These are phyloP conservation scores for Dione juno DNA, from an alignment of 2,888 invertebrate species.

Conservation along the genomic window DNA sequence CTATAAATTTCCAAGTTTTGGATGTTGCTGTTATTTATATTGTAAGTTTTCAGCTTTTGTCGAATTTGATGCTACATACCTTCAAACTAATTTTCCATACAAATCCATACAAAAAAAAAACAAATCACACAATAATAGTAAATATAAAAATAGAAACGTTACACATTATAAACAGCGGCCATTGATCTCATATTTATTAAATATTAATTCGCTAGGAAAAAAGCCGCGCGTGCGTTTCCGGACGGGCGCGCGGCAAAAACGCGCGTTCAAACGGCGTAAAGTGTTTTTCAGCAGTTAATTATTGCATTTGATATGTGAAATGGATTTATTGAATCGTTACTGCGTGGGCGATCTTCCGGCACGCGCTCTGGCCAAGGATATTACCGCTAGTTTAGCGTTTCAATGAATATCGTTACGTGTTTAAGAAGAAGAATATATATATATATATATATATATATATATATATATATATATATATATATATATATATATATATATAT, in stretches of 20 bases:
- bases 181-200: constrained; percentile 48
- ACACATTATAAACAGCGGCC: constrained; percentile 44
- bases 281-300: constrained; percentile 57
- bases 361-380: constrained; percentile 22
- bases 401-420: background rate
- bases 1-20: too few relatives aligned
- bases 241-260: constrained; percentile 53
- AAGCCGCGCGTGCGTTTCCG: constrained; percentile 60
- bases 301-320: constrained; percentile 49
- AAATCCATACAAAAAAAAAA: background rate
- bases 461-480: too few relatives aligned
- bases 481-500: too few relatives aligned
- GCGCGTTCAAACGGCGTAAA: constrained; percentile 53
- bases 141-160: constrained; percentile 31
- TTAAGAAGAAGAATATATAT: background rate
- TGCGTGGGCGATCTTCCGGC: constrained; percentile 45
- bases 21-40: too few relatives aligned
- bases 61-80: too few relatives aligned
- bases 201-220: constrained; percentile 53
- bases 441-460: too few relatives aligned
- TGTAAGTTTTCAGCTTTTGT: too few relatives aligned
- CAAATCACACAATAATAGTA: background rate
- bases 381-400: background rate
- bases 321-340: constrained; percentile 48
- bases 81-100: background rate